Base-by-base conservation (phyloP, 1,140 invertebrate genomes). In the Meloidogyne exigua region DNA sequence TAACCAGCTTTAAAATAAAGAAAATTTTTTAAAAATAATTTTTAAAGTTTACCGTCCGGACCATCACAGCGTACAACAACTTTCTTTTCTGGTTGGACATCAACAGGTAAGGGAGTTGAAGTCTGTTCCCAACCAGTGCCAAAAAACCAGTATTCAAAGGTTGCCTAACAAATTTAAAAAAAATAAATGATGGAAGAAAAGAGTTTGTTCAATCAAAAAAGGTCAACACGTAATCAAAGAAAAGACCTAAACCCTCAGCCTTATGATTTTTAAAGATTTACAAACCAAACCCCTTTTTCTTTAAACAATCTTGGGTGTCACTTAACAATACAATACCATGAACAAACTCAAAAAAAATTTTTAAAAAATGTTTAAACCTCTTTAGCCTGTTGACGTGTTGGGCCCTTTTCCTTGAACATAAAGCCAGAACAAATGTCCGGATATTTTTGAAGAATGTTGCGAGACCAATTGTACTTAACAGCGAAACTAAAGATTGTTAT, bases 91-190 rank as follows among this genome's bases (percentile, higher is more conserved):
- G 92, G 92, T 65, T 4, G 89, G 88, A 0, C 87, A 88, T 79
- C 92, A 87, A 82, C 92, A 91, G 1, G 90, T 89, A 42, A 90
- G 88, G 77, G 92, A 90, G 91, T 85, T 66, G 91, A 91, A 76
- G 91, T 91, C 42, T 78, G 23, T 0, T 88, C 88, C 93, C 93
- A 96, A 0, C 95, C 95, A 68, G 90, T 87, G 0, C 92, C 93
- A 82, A 91, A 79, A 67, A 87, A 85, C 84, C 83, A 87, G 62
- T 87, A 87, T 21, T 75, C 74, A 66, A 87, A 87, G 2, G 79
- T 75, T 39, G 85, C 84, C 77, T 85, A 66, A 67, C n/a, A n/a
- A n/a, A n/a, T n/a, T n/a, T n/a, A n/a, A n/a, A n/a, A n/a, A n/a
- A n/a, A n/a, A n/a, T n/a, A n/a, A n/a, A n/a, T n/a, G n/a, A n/a